phyloP scores from a whole-genome alignment of 1,140 invertebrate species.

The Heliothis virescens region DNA sequence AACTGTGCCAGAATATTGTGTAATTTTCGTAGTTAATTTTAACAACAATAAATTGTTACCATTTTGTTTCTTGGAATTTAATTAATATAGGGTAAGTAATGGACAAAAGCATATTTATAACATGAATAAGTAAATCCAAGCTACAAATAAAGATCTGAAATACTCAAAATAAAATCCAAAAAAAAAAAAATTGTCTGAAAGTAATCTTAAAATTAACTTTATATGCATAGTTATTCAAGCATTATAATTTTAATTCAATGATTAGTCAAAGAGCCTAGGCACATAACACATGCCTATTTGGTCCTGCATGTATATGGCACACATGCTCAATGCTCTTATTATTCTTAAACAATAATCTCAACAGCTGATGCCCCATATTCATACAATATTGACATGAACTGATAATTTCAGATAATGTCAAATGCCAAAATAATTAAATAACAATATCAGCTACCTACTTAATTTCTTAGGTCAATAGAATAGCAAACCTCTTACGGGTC shows the following conservation, averaged over 20 bases:
- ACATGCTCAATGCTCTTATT: slow-evolving; percentile 12
- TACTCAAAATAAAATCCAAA: too few relatives aligned
- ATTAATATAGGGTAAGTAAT: too few relatives aligned
- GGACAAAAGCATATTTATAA: too few relatives aligned
- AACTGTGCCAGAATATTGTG: neutral
- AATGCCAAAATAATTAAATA: slow-evolving; percentile 12
- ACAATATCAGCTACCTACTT: neutral
- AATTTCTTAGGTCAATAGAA: neutral
- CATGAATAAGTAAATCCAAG: too few relatives aligned
- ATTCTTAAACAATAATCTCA: slow-evolving; percentile 9
- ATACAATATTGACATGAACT: slow-evolving; percentile 19
- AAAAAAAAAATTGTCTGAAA: too few relatives aligned
- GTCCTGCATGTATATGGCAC: neutral
- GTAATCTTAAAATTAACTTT: too few relatives aligned
- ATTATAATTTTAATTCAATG: too few relatives aligned
- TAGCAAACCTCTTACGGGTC: neutral
- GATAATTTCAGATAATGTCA: slow-evolving; percentile 18
- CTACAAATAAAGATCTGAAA: too few relatives aligned
- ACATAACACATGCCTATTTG: neutral
- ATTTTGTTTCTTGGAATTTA: too few relatives aligned
- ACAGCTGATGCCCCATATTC: slow-evolving; percentile 29
- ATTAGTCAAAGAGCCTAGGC: too few relatives aligned
- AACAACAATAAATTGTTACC: too few relatives aligned
- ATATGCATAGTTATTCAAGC: too few relatives aligned
- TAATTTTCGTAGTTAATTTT: neutral